Evolutionary conservation across 1,140 invertebrate species (phyloP).

Genomic region (Hylyphantes graminicola): DNA sequence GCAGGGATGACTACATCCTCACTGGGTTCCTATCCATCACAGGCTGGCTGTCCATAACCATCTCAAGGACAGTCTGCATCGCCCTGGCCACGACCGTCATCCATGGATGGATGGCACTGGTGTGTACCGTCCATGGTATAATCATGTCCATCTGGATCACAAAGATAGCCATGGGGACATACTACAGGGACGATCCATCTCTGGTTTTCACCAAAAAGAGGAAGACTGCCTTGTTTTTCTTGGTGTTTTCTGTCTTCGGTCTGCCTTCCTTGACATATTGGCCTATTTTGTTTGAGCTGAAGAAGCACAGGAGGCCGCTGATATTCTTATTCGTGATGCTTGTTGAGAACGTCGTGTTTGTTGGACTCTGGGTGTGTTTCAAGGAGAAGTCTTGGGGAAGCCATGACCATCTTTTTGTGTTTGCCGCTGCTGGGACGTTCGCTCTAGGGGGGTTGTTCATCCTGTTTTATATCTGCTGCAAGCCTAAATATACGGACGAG

Average conservation of each 20-base stretch:
- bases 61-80: constrained; percentile 62
- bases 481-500: constrained; percentile 64
- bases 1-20: constrained; percentile 63
- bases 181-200: constrained; percentile 37
- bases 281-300: constrained; percentile 65
- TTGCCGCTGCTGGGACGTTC: background rate
- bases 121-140: constrained; percentile 61
- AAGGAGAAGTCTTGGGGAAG: constrained; percentile 19
- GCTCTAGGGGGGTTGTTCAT: constrained; percentile 61
- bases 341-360: constrained; percentile 62
- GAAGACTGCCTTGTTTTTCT: constrained; percentile 29
- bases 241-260: constrained; percentile 63
- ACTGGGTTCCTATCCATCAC: constrained; percentile 62
- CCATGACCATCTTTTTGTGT: constrained; percentile 6
- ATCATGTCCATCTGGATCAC: constrained; percentile 61
- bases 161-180: constrained; percentile 47
- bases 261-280: constrained; percentile 64
- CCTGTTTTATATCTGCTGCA: constrained; percentile 62
- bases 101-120: constrained; percentile 48
- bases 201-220: constrained; percentile 13
- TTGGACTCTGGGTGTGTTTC: constrained; percentile 56
- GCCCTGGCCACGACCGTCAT: constrained; percentile 60
- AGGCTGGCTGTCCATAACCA: constrained; percentile 63
- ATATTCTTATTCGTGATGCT: constrained; percentile 61
- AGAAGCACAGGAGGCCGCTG: constrained; percentile 61